Evolutionary conservation across 2,113 vertebrate genomes (phyloP).

Genomic region (Calypte anna): DNA sequence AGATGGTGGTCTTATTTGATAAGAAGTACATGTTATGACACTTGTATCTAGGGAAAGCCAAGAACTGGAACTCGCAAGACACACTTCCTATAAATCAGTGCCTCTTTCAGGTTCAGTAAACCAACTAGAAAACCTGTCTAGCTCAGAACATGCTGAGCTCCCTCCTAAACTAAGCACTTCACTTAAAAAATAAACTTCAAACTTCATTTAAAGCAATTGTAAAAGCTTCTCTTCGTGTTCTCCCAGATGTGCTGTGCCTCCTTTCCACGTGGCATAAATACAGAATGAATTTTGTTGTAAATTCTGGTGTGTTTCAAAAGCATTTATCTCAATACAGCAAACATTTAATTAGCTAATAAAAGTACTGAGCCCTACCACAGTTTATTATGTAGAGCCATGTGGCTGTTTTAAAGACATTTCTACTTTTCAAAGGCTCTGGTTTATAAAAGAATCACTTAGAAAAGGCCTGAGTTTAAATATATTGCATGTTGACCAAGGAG

Average conservation of each 20-base stretch:
- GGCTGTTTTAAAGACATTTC: constrained; percentile 41
- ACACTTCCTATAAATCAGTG: constrained; percentile 45
- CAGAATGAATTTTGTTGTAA: constrained; percentile 33
- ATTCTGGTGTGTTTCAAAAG: constrained; percentile 45
- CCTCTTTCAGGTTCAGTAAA: constrained; percentile 58
- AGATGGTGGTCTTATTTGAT: constrained; percentile 59
- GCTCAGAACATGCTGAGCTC: constrained; percentile 6
- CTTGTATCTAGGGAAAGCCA: constrained; percentile 47
- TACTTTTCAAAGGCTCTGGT: constrained; percentile 51
- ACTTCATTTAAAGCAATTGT: constrained; percentile 14
- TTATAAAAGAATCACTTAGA: constrained; percentile 48
- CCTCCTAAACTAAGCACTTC: constrained; percentile 27
- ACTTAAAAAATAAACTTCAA: constrained; percentile 37
- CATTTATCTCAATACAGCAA: constrained; percentile 3
- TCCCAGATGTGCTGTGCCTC: not conserved
- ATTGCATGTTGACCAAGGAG: not conserved
- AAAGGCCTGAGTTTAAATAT: not conserved
- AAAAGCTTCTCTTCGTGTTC: constrained; percentile 24
- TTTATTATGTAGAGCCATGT: constrained; percentile 59
- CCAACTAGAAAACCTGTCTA: constrained; percentile 18
- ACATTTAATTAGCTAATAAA: constrained; percentile 59
- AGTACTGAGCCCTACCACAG: constrained; percentile 61
- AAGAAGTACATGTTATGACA: constrained; percentile 41
- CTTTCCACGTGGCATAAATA: constrained; percentile 21
- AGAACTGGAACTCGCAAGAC: constrained; percentile 59